A percentile compares a stretch with the other conserved stretches of the same genome.
Conservation (phyloP, 2,888 invertebrate species). For the Brachyptera putata region DNA sequence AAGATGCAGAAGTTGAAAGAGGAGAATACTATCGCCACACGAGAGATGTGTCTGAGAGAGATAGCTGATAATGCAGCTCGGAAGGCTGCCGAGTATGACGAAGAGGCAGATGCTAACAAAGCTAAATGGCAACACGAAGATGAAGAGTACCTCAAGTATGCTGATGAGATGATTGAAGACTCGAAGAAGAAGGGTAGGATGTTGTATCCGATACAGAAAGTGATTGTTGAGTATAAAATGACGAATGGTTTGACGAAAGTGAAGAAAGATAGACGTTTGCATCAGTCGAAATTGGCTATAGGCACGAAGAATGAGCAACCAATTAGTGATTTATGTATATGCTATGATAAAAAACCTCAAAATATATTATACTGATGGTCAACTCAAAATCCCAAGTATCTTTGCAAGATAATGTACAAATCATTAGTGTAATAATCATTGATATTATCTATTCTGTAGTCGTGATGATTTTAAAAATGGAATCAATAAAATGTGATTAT, state of each 20-base stretch:
- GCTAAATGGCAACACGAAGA: neutral
- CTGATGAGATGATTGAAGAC: neutral
- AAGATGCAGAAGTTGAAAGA: neutral
- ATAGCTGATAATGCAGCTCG: neutral
- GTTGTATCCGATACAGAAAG: neutral
- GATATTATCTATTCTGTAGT: too few relatives aligned
- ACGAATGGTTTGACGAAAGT: neutral
- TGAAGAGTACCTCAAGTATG: neutral
- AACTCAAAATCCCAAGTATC: too few relatives aligned
- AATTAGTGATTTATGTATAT: too few relatives aligned
- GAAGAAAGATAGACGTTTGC: neutral
- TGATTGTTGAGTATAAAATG: neutral
- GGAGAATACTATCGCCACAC: neutral
- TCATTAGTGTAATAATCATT: too few relatives aligned
- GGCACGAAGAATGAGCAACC: too few relatives aligned
- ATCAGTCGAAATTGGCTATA: neutral
- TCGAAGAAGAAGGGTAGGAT: neutral
- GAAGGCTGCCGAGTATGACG: neutral
- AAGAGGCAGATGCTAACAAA: neutral
- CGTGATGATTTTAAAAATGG: too few relatives aligned
- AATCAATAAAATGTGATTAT: too few relatives aligned
- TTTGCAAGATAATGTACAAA: too few relatives aligned
- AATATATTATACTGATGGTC: too few relatives aligned
- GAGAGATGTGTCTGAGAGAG: neutral
- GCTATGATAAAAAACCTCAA: too few relatives aligned